Percentiles rank a stretch among this genome's conserved stretches.
These are phyloP conservation scores for Agrotis puta DNA, from an alignment of 2,888 invertebrate genomes.

Conservation along the genomic window DNA sequence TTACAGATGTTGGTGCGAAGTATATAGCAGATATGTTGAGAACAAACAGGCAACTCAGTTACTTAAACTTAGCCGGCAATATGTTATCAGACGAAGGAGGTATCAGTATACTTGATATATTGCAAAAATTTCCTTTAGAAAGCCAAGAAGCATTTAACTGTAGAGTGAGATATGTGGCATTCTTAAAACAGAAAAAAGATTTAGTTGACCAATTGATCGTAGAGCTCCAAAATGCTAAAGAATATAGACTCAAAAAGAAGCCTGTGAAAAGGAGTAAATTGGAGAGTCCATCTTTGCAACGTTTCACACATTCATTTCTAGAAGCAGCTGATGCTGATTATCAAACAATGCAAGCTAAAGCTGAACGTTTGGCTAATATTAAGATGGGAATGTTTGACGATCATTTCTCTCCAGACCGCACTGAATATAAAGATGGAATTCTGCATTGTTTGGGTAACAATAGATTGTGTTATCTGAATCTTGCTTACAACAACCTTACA, in stretches of 20 bases:
- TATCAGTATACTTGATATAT: constrained; percentile 62
- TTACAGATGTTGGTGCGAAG: constrained; percentile 77
- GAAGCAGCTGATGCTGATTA: not conserved
- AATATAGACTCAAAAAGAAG: not conserved
- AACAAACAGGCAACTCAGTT: constrained; percentile 74
- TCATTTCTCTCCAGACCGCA: constrained; percentile 69
- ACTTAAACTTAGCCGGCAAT: constrained; percentile 81
- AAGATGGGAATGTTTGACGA: constrained; percentile 70
- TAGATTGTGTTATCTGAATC: constrained; percentile 73
- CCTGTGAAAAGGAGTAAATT: accelerated
- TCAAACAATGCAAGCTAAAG: constrained; percentile 66
- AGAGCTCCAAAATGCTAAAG: not conserved
- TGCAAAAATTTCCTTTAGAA: constrained; percentile 58
- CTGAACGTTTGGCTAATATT: constrained; percentile 64
- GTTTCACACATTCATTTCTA: not conserved
- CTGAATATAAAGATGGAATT: constrained; percentile 56
- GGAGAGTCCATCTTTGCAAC: too few species aligned
- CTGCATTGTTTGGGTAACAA: constrained; percentile 77
- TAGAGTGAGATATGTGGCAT: not conserved
- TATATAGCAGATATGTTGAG: constrained; percentile 72
- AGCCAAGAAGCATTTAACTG: not conserved
- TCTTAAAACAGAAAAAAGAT: constrained; percentile 6
- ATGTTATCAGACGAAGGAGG: constrained; percentile 76
- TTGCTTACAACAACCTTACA: constrained; percentile 78
- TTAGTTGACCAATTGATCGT: not conserved